phyloP scores from a whole-genome alignment of 2,888 invertebrate genomes.

The Hoplodrina ambigua region DNA sequence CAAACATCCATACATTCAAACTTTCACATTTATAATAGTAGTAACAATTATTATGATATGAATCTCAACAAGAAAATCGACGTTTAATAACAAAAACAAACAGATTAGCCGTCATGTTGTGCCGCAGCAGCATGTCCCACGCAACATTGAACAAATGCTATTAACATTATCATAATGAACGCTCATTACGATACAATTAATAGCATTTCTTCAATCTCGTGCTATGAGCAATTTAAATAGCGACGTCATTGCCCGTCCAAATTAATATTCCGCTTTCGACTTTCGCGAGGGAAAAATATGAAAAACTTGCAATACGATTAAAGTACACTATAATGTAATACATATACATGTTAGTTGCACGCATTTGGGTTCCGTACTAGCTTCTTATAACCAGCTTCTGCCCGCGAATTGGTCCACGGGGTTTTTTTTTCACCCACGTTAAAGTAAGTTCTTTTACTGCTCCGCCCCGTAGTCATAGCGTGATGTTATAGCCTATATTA shows the following conservation, averaged over 20 bases:
- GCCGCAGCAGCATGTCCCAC: slow-evolving; percentile 34
- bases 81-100: slow-evolving; percentile 34
- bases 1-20: too few species aligned
- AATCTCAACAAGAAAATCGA: neutral
- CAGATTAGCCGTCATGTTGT: slow-evolving; percentile 29
- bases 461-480: too few species aligned
- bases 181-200: neutral
- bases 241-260: slow-evolving; percentile 53
- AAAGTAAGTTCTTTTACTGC: too few species aligned
- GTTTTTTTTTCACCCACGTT: too few species aligned
- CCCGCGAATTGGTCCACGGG: too few species aligned
- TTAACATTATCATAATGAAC: slow-evolving; percentile 69
- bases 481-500: too few species aligned
- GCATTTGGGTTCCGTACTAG: slow-evolving; percentile 47
- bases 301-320: slow-evolving; percentile 53
- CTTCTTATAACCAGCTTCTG: slow-evolving; percentile 2
- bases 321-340: slow-evolving; percentile 37
- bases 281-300: slow-evolving; percentile 69
- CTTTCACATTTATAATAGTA: too few species aligned
- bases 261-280: slow-evolving; percentile 72
- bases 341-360: slow-evolving; percentile 8
- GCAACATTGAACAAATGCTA: slow-evolving; percentile 59
- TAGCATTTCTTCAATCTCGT: slow-evolving; percentile 55
- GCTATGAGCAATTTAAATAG: slow-evolving; percentile 59
- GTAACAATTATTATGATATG: neutral